Evolutionary conservation across 1,140 invertebrate species (phyloP), one percentile per base, ranked within the genome.

Genomic region (Gerris buenoi): DNA sequence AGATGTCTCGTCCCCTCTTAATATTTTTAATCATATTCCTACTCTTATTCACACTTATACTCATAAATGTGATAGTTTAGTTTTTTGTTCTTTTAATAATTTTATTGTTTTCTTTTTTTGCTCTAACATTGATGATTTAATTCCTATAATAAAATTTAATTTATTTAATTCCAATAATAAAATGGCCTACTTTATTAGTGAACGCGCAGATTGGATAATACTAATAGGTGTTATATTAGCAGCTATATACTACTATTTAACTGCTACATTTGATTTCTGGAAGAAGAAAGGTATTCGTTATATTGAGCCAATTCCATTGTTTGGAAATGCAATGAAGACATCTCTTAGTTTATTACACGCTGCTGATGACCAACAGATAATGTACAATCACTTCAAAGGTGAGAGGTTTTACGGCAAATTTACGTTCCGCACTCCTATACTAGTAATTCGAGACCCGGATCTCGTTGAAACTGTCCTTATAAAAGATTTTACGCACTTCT

Each of bases 381-480:
- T 13, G 10, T 60, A 60, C 58, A 22, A 60, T 60, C 23, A 14
- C 3, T 60, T 14, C 58, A 15, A 5, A 22, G 23, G 23, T 60
- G 58, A 5, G 3, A 15, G 58, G 23, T 60, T 60, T 22, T 15
- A 22, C 23, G 58, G 58, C 10, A 60, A 60, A 22, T 60, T 60
- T 60, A 25, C 3, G 5, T 25, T 60, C 23, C 5, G 5, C 22
- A 60, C 25, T 13, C 73, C 73, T 0, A 63, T 69, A 28, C 27
- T 74, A 1, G 33, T 74, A 23, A 29, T 73, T 15, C 72, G 76
- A 25, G 80, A 81, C 66, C 78, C 79, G 0, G 74, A 76, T 23
- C 27, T 76, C 1, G 68, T 77, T 14, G 72, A 74, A 57, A 65
- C 65, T 0, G 73, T 78, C 15, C 58, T 77, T 22, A 71, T 75